Evolutionary conservation across 2,113 vertebrate genomes (phyloP).

Genomic region (Psettodes erumei): DNA sequence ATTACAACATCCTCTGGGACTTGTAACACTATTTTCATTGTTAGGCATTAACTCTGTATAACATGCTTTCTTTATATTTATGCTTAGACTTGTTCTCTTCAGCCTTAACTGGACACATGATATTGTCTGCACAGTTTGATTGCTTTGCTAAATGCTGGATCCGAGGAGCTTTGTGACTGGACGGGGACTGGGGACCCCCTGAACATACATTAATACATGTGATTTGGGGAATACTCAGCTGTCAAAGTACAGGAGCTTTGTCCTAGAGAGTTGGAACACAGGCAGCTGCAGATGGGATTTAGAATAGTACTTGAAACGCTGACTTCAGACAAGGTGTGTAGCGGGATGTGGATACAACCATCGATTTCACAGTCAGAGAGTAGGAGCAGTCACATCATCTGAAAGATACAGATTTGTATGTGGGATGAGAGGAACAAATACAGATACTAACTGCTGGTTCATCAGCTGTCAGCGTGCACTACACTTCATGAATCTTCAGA

Average conservation of each 20-base stretch:
- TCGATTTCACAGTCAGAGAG: neutral
- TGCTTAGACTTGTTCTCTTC: neutral
- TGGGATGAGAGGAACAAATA: too few relatives aligned
- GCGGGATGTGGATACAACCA: neutral
- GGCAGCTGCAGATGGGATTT: too few relatives aligned
- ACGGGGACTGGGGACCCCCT: too few relatives aligned
- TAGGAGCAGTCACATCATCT: neutral
- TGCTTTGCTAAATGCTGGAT: neutral
- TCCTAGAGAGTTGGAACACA: too few relatives aligned
- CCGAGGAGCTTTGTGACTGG: neutral
- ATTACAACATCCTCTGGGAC: neutral
- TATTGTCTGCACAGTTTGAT: neutral
- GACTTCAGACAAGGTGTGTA: too few relatives aligned
- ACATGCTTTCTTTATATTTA: constrained; percentile 2
- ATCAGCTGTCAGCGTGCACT: too few relatives aligned
- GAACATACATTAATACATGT: too few relatives aligned
- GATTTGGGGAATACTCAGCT: too few relatives aligned
- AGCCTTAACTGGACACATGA: neutral
- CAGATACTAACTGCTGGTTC: too few relatives aligned
- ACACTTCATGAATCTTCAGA: neutral
- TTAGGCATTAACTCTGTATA: neutral
- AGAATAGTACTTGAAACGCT: too few relatives aligned
- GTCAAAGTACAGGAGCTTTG: too few relatives aligned
- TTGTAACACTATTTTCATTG: neutral
- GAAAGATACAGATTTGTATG: too few relatives aligned